These are phyloP conservation scores for Agrilus mali DNA, from an alignment of 2,888 invertebrate species.

Conservation along the genomic window DNA sequence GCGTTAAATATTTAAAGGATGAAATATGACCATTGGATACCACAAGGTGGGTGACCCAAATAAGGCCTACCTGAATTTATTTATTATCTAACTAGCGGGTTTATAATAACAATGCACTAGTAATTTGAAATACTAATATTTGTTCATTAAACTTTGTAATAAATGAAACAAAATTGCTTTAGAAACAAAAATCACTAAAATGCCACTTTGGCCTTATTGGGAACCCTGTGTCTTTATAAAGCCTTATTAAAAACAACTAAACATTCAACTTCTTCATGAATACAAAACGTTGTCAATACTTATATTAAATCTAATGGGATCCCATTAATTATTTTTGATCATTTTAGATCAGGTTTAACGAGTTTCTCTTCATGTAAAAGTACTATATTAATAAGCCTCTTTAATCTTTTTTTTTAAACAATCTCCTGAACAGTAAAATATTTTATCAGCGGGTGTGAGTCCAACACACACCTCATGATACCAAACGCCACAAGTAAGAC, in stretches of 20 bases:
- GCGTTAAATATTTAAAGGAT: no score
- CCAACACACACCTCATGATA: conserved; percentile 9
- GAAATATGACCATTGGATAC: no score
- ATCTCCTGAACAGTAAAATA: conserved; percentile 7
- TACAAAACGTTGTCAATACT: conserved; percentile 1
- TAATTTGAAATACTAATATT: conserved; percentile 3
- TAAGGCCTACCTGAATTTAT: conserved; percentile 2
- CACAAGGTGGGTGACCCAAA: no score
- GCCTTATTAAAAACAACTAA: conserved; percentile 3
- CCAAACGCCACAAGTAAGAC: conserved; percentile 4
- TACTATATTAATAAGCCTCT: conserved; percentile 1
- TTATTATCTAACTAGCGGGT: conserved; percentile 3
- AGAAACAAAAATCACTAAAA: conserved; percentile 2
- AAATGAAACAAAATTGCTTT: conserved; percentile 2
- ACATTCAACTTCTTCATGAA: conserved; percentile 3
- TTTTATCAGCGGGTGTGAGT: conserved; percentile 5
- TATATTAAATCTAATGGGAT: no score
- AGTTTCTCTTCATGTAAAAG: conserved; percentile 1
- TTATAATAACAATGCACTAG: conserved; percentile 3
- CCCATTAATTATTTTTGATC: background rate
- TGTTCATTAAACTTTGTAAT: conserved; percentile 3
- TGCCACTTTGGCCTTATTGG: conserved; percentile 3
- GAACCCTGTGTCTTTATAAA: no score
- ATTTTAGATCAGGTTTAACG: conserved; percentile 4
- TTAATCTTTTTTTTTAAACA: conserved; percentile 6